These are phyloP conservation scores for Oreocharis arfaki DNA, from an alignment of 2,113 vertebrate genomes.

Conservation along the genomic window DNA sequence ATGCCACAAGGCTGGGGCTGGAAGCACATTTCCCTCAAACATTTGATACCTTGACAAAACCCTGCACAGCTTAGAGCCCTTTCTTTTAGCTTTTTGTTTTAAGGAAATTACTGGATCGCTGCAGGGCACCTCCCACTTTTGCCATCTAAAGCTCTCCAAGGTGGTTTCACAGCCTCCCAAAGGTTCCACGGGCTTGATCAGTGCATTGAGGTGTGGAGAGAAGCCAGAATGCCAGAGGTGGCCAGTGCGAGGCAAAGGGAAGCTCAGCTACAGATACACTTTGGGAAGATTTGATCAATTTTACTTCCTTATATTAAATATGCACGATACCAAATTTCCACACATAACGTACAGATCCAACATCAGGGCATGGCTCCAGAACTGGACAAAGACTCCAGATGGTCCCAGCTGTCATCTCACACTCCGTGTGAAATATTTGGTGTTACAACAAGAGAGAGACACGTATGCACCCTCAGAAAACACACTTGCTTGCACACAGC, in stretches of 20 bases:
- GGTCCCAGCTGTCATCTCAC: neutral
- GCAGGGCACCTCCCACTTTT: neutral
- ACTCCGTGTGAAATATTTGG: neutral
- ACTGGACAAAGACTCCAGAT: neutral
- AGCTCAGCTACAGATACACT: neutral
- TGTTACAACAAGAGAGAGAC: neutral
- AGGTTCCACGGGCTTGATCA: slow-evolving; percentile 30
- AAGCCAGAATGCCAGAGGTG: neutral
- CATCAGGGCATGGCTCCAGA: neutral
- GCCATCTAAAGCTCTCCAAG: neutral
- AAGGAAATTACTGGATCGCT: neutral
- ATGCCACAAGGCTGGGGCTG: fast-evolving
- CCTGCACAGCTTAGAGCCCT: neutral
- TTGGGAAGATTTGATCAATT: neutral
- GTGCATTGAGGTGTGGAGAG: slow-evolving; percentile 3
- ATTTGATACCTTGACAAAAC: neutral
- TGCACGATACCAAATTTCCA: neutral
- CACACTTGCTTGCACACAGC: neutral
- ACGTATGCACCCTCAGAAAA: neutral
- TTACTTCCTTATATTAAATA: neutral
- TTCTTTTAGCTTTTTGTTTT: neutral
- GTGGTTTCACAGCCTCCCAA: neutral
- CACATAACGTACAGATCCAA: neutral
- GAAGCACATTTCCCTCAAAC: neutral
- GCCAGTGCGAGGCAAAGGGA: neutral